phyloP scores from a whole-genome alignment of 1,140 invertebrate species.

The Andrena cerasifolii region DNA sequence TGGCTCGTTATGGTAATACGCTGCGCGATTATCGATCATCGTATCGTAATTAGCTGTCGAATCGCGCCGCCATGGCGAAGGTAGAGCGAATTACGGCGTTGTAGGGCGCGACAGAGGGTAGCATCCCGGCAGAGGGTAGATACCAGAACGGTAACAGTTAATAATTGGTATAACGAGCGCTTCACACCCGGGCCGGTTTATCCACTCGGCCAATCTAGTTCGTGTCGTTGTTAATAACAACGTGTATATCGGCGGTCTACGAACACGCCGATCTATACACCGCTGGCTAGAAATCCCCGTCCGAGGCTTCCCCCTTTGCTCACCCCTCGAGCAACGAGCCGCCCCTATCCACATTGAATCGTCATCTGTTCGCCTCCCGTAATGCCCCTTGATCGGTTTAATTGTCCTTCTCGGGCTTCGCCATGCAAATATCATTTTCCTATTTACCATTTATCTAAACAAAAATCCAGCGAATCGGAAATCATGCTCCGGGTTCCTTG shows the following conservation, averaged over 20 bases:
- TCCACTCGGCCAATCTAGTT: conserved; percentile 65
- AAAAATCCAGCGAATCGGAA: background rate
- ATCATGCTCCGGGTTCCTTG: too few species aligned
- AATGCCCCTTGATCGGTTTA: conserved; percentile 74
- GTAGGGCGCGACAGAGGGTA: conserved; percentile 49
- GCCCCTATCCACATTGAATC: too few species aligned
- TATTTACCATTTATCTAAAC: background rate
- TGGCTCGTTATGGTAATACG: too few species aligned
- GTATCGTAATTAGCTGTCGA: too few species aligned
- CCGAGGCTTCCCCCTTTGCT: too few species aligned
- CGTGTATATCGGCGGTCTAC: conserved; percentile 37
- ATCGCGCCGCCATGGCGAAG: too few species aligned
- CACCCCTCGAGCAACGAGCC: too few species aligned
- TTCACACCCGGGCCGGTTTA: conserved; percentile 74
- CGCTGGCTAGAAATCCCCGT: conserved; percentile 16
- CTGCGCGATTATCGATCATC: too few species aligned
- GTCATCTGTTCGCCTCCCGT: conserved; percentile 74
- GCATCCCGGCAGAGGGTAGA: too few species aligned
- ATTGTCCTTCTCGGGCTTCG: conserved; percentile 64
- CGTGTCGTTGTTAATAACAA: conserved; percentile 33
- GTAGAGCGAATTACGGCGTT: too few species aligned
- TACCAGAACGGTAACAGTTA: conserved; percentile 44
- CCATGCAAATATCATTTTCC: conserved; percentile 6
- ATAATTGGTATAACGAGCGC: conserved; percentile 76
- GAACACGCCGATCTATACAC: conserved; percentile 20